Percentiles rank a stretch among this genome's conserved stretches.
These are phyloP conservation scores for Gastracanthus pulcherrimus DNA, from an alignment of 2,888 invertebrate genomes.

Conservation along the genomic window DNA sequence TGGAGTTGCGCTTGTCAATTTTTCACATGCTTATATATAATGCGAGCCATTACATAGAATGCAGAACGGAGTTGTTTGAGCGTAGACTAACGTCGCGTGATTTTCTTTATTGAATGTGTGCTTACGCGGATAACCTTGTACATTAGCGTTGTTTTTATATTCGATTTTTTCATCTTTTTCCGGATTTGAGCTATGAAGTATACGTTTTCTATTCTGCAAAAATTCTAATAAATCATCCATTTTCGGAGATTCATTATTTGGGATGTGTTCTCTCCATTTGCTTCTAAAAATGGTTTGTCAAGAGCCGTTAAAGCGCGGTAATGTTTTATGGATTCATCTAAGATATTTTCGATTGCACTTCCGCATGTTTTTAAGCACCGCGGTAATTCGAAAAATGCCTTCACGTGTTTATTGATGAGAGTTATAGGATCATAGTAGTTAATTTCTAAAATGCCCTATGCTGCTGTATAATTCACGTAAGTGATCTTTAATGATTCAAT, in stretches of 20 bases:
- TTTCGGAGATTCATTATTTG: background rate
- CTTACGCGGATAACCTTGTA: no score
- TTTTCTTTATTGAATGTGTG: no score
- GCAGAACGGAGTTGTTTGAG: no score
- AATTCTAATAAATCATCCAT: conserved; percentile 25
- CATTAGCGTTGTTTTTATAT: no score
- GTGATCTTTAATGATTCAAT: conserved; percentile 12
- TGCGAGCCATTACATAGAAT: no score
- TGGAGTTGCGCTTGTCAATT: no score
- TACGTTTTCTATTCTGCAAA: background rate
- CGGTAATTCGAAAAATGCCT: conserved; percentile 20
- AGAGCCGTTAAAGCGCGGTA: conserved; percentile 5
- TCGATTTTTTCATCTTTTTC: no score
- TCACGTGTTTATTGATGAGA: conserved; percentile 17
- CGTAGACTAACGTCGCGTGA: no score
- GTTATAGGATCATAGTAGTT: background rate
- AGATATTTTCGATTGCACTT: background rate
- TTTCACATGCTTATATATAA: no score
- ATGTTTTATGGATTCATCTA: conserved; percentile 6
- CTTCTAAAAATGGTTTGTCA: conserved; percentile 15
- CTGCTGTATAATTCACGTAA: conserved; percentile 6
- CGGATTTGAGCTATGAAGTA: no score
- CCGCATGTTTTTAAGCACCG: background rate
- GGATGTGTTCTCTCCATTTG: conserved; percentile 10
- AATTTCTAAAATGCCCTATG: conserved; percentile 6